phyloP scores from a whole-genome alignment of 1,140 invertebrate species.

The Acromyrmex charruanus region DNA sequence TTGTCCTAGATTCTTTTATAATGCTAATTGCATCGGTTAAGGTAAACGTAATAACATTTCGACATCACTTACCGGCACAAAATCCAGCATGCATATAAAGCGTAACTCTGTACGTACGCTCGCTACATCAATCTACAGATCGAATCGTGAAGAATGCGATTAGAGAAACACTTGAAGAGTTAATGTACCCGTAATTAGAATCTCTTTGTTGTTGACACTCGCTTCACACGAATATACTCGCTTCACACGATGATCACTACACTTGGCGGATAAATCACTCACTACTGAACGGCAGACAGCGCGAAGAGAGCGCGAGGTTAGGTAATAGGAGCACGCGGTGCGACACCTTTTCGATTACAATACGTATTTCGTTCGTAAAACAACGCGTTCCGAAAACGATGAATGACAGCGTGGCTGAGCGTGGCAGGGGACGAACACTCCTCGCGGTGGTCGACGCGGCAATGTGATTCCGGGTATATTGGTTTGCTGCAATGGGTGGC shows the following conservation, averaged over 20 bases:
- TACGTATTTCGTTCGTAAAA: background rate
- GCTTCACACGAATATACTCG: background rate
- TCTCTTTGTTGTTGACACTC: background rate
- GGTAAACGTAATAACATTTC: background rate
- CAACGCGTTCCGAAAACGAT: conserved; percentile 5
- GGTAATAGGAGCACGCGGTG: background rate
- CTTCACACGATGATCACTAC: background rate
- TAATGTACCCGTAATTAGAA: conserved; percentile 25
- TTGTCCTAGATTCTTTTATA: background rate
- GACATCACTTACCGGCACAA: conserved; percentile 28
- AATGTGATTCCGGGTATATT: conserved; percentile 78
- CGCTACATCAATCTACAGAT: background rate
- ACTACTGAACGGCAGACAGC: background rate
- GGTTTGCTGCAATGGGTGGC: conserved; percentile 58
- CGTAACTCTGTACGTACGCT: background rate
- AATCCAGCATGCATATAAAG: conserved; percentile 10
- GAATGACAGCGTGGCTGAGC: conserved; percentile 68
- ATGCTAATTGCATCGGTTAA: background rate
- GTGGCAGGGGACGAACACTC: conserved; percentile 75
- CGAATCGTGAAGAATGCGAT: background rate
- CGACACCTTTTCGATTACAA: background rate
- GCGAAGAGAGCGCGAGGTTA: background rate
- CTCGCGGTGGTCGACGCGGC: conserved; percentile 80
- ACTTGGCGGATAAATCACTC: background rate
- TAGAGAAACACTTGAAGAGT: background rate